Base-by-base conservation (phyloP, 1,140 invertebrate species). In the Brachionus paranguensis region DNA sequence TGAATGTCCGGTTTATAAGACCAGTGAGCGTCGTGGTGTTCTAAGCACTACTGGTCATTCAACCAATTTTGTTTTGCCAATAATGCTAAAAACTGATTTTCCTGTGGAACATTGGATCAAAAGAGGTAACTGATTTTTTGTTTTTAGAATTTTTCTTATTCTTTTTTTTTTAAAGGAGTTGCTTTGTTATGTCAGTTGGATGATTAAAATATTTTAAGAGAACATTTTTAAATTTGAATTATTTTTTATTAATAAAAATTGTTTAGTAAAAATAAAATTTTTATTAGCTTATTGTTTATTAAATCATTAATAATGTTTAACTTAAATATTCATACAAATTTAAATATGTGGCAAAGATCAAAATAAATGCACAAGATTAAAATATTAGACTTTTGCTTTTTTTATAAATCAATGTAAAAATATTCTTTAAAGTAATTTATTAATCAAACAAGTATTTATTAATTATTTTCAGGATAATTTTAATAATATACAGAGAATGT, bases 1-100 rank as follows among this genome's bases (percentile, higher is more conserved):
- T 86, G 91, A 92, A 84, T 95, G 94, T 87, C 95, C 95, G 0
- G 92, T 96, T 2, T 96, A 96, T 88, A 95, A 95, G 89, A 96
- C 95, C 0, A 94, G 93, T 86, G 94, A 93, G 55, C 91, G 95
- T 86, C 91, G 88, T 79, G 89, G 89, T 41, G 86, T 86, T 4
- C 86, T 90, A 11, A 89, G 88, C 33, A 90, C 89, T 45, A 90
- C 89, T 76, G 89, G 89, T 68, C 89, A 90, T 85, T 89, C 89
- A 74, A 90, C 89, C 83, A 90, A 90, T 86, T 90, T 89, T 85
- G 88, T 90, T 24, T 86, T 89, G 41, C 86, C 85, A 27, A 88
- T 90, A 86, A 85, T 86, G 43, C 76, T 89, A 47, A 86, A 87
- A n/a, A 88, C 88, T 10, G 86, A 89, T 86, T 86, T 87, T 76